Conservation (phyloP, 1,140 invertebrate species). For the Aphaenogaster rudis region DNA sequence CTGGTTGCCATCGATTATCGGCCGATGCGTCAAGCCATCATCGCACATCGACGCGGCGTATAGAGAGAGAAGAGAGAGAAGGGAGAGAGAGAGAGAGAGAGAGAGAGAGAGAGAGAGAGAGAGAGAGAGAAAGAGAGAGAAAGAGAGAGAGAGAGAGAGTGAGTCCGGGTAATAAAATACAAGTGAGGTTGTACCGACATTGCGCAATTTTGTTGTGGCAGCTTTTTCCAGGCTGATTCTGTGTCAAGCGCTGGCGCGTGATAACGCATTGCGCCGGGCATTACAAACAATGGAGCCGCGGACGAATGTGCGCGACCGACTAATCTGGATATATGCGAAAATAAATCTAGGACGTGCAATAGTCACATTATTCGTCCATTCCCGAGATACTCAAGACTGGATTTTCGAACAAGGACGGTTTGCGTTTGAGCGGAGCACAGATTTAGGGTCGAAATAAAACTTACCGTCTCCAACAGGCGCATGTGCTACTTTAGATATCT, state of each 20-base stretch:
- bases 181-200: conserved; percentile 56
- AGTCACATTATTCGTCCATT: conserved; percentile 46
- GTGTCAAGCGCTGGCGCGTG: conserved; percentile 52
- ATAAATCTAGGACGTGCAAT: conserved; percentile 72
- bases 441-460: background rate
- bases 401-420: conserved; percentile 50
- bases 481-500: background rate
- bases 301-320: conserved; percentile 58
- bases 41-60: conserved; percentile 69
- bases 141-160: no score
- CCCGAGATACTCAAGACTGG: conserved; percentile 41
- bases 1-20: conserved; percentile 70
- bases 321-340: conserved; percentile 65
- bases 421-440: background rate
- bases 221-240: conserved; percentile 72
- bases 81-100: background rate
- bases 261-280: conserved; percentile 67
- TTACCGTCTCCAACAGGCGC: background rate
- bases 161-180: conserved; percentile 72
- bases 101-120: background rate
- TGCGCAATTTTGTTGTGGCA: conserved; percentile 71
- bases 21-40: conserved; percentile 64
- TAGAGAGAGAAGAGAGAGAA: background rate
- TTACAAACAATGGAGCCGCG: conserved; percentile 71
- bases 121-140: no score